Evolutionary conservation across 2,797 vertebrate genomes (phyloP), one percentile per base, ranked within the genome.

Genomic region (Sparidentex hasta): DNA sequence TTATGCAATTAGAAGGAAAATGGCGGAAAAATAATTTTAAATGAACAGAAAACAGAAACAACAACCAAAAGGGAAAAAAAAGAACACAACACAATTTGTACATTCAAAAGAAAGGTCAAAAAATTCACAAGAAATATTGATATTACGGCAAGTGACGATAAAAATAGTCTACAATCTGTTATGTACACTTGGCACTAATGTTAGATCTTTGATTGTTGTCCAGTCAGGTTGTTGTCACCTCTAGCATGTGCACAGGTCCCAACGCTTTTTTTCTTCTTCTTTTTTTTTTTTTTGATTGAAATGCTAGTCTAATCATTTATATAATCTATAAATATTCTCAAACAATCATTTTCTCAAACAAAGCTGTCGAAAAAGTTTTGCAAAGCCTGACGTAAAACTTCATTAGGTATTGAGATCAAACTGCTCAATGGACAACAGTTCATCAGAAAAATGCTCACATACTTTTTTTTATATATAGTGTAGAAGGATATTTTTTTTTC

Each of bases 161-260:
- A 91, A 38, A 93, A 89, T 89, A 84, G 86, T 92, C 90, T 90
- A 93, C 90, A 93, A 91, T 93, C 91, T 79, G 74, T 90, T 92
- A 92, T 93, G 89, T 94, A 95, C 93, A 94, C 90, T 93, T 94
- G 94, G 91, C 94, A 94, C 94, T 87, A 91, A 92, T 88, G 87
- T 91, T 85, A 78, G 84, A 75, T 91, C 59, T 88, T 87, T 86
- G 86, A 88, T 83, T 84, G 82, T 87, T 87, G 80, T 89, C 88
- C 85, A 87, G 84, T 87, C 74, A 78, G 86, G 82, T 82, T 87
- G 80, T 76, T 76, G 75, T 85, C 73, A 84, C 81, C 74, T 88
- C 79, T 83, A 87, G 81, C 57, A 74, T 83, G 77, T 88, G 82
- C 80, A 90, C 85, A 89, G 67, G 76, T 81, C 58, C 48, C 64